Evolutionary conservation across 2,113 vertebrate genomes (phyloP), one percentile per base, ranked within the genome.

Genomic region (Athene noctua): DNA sequence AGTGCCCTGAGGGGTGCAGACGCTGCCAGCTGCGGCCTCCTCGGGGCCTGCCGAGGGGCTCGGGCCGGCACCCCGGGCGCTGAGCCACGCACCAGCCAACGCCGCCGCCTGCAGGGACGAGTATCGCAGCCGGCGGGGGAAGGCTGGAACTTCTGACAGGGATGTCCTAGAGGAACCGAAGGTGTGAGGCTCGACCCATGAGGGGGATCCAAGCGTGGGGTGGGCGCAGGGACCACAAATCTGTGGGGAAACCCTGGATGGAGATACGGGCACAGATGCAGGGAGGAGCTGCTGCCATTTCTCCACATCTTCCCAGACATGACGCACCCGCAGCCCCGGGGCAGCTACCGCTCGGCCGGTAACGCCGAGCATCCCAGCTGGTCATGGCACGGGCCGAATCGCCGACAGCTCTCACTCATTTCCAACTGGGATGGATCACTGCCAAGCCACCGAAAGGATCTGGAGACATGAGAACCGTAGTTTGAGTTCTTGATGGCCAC

Each of bases 401-500:
- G 22, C 70, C 2, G 5, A 6, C 42, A 27, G 20, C 34, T 40
- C 10, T 0, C 8, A 0, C 6, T 49, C 42, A 0, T 14, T 7
- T 34, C 40, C 4, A 34, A 6, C 20, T 5, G 5, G 18, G 5
- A 15, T 26, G 18, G 5, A 15, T 26, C 47, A 1, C 62, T 54
- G 49, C 40, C 58, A 8, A 9, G 66, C 9, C 16, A 1, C 87
- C 25, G 49, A 5, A 27, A 22, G 46, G 73, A 36, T 5, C 10
- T 18, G 25, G 49, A 61, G 36, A 32, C 2, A 0, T 1, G 11
- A 80, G 49, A 70, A 46, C 13, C 54, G 1, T 1, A 13, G 25
- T 8, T 13, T 18, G 15, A 77, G 62, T 6, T 40, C 70, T 46
- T 8, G 27, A 14, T 20, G 55, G n/a, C 9, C 10, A 27, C 51